These are phyloP conservation scores for Episyrphus balteatus DNA, from an alignment of 1,140 invertebrate genomes.

Conservation along the genomic window DNA sequence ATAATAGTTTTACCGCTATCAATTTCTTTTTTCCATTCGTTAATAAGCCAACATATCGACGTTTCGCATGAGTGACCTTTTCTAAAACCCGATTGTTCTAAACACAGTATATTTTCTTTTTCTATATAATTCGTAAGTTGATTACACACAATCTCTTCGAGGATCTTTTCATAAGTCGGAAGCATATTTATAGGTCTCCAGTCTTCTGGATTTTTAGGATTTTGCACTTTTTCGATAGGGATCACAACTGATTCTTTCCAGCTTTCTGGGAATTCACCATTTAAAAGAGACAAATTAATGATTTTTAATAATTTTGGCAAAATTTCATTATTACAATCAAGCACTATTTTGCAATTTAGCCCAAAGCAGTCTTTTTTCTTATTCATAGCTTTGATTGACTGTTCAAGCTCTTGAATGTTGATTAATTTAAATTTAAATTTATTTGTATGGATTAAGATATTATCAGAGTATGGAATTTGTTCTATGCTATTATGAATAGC, in stretches of 20 bases:
- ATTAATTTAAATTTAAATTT: too few relatives aligned
- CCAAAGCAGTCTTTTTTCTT: conserved; percentile 2
- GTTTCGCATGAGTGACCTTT: too few relatives aligned
- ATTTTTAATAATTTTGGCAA: neutral
- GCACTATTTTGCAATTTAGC: conserved; percentile 3
- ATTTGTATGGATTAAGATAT: too few relatives aligned
- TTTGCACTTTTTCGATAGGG: conserved; percentile 13
- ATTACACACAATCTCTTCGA: conserved; percentile 16
- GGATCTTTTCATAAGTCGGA: conserved; percentile 17
- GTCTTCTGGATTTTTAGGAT: conserved; percentile 9
- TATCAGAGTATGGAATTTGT: too few relatives aligned
- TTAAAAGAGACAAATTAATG: conserved; percentile 1
- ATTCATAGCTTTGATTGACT: conserved; percentile 1
- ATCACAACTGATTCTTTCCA: conserved; percentile 12
- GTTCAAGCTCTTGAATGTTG: too few relatives aligned
- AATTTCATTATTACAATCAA: neutral
- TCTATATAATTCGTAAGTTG: conserved; percentile 13
- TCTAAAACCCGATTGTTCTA: neutral
- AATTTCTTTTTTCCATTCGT: too few relatives aligned
- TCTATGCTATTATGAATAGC: too few relatives aligned
- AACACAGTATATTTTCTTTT: conserved; percentile 12
- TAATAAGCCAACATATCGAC: too few relatives aligned
- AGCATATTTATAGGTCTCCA: conserved; percentile 17
- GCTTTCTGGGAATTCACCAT: conserved; percentile 1
- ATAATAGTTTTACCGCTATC: too few relatives aligned